Base-by-base conservation (phyloP, 2,797 vertebrate genomes). In the Phrynocephalus vlangalii region DNA sequence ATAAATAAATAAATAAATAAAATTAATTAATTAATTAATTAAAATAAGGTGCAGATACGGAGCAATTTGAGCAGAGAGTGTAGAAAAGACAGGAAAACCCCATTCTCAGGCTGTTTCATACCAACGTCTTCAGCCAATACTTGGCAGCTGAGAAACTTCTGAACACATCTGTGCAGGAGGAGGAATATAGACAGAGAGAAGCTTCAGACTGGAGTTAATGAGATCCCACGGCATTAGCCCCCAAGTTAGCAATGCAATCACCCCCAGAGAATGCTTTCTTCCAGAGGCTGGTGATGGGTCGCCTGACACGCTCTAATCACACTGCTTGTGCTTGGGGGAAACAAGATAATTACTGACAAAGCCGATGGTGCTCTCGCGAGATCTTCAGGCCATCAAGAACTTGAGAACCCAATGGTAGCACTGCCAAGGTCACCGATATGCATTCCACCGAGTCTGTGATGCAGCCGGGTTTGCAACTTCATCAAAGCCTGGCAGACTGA, bases 201-300 rank as follows among this genome's bases (percentile, higher is more conserved):
- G 48, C 87, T 79, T 88, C 52, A 82, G 79, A n/a, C 7, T 50
- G 28, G 30, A 88, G 38, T 78, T 88, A 84, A 88, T 79, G 87
- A 88, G 86, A 84, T 88, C 86, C 82, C 86, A 79, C 6, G 86
- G 28, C 67, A 28, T 79, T 84, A 63, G 82, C 52, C 33, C 67
- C 79, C n/a, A 30, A 71, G 76, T 88, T 79, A 88, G 75, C 26
- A 16, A 13, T 22, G 16, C 66, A 26, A 20, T 16, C 68, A 79
- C 52, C 38, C 66, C 63, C 2, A 1, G 68, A 71, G 76, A 63
- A 24, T 11, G 10, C 52, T 79, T 79, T 83, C 33, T 66, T 63
- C 66, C 66, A 48, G 28, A n/a, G 3, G 13, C 20, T 3, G 6
- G 28, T 81, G 66, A 18, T 81, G 66, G 28, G 4, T 50, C 75